Percentiles rank a stretch among this genome's conserved stretches.
phyloP scores from a whole-genome alignment of 1,140 invertebrate genomes.

The Plodia interpunctella region DNA sequence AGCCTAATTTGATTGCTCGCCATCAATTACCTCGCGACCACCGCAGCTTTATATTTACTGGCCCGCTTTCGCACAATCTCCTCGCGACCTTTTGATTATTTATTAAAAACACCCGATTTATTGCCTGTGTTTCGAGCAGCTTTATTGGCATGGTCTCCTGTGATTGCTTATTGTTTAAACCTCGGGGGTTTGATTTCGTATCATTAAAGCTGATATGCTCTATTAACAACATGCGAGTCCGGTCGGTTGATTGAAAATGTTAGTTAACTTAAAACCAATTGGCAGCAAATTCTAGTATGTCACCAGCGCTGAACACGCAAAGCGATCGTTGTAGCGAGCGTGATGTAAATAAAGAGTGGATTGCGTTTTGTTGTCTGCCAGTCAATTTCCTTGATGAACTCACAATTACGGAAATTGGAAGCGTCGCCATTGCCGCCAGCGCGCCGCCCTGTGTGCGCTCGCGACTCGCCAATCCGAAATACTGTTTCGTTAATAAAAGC shows the following conservation, averaged over 20 bases:
- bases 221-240: no score
- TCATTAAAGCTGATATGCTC: slow-evolving; percentile 38
- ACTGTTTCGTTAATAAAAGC: background rate
- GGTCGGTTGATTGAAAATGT: no score
- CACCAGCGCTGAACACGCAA: slow-evolving; percentile 18
- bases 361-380: slow-evolving; percentile 50
- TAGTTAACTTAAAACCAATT: slow-evolving; percentile 15
- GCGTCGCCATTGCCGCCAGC: slow-evolving; percentile 25
- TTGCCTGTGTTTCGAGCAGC: slow-evolving; percentile 36
- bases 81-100: slow-evolving; percentile 38
- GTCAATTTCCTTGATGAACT: slow-evolving; percentile 70
- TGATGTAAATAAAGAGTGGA: slow-evolving; percentile 45
- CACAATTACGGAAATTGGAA: slow-evolving; percentile 69
- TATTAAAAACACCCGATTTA: slow-evolving; percentile 46
- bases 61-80: slow-evolving; percentile 36
- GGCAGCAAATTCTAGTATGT: slow-evolving; percentile 18
- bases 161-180: slow-evolving; percentile 46
- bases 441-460: slow-evolving; percentile 7
- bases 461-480: slow-evolving; percentile 2
- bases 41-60: slow-evolving; percentile 65
- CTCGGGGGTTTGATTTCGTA: slow-evolving; percentile 22
- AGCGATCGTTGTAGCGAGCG: slow-evolving; percentile 33
- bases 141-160: slow-evolving; percentile 44
- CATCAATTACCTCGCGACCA: slow-evolving; percentile 62
- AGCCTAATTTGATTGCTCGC: slow-evolving; percentile 71